A percentile compares a stretch with the other conserved stretches of the same genome.
phyloP scores from a whole-genome alignment of 2,113 vertebrate genomes.

The Dolichallabes microphthalmus region DNA sequence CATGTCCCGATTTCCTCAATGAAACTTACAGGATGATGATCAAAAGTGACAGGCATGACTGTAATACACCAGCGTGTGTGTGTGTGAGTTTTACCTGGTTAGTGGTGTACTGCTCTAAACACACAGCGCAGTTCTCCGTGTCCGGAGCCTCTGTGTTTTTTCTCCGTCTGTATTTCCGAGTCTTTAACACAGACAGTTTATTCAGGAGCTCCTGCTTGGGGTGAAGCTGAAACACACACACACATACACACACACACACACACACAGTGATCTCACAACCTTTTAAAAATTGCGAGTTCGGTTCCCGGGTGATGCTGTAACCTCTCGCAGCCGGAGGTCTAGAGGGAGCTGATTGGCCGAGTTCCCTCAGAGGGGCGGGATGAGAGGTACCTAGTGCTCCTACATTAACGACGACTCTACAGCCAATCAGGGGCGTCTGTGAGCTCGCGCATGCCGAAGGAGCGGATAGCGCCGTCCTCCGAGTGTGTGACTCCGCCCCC shows the following conservation, averaged over 20 bases:
- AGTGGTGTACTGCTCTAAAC: conserved; percentile 87
- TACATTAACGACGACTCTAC: too few relatives aligned
- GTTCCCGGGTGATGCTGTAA: too few relatives aligned
- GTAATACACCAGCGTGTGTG: neutral
- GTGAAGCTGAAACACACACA: conserved; percentile 65
- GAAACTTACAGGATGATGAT: neutral
- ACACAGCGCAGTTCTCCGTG: conserved; percentile 85
- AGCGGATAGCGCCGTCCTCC: too few relatives aligned
- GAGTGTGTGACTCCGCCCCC: too few relatives aligned
- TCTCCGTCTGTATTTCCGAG: conserved; percentile 77
- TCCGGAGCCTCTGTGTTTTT: conserved; percentile 60
- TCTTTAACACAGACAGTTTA: conserved; percentile 78
- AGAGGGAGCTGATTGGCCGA: too few relatives aligned
- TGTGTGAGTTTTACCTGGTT: conserved; percentile 77
- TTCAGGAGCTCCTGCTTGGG: conserved; percentile 81
- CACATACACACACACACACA: neutral
- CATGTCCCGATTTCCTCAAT: neutral
- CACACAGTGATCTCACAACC: neutral
- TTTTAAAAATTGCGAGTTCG: neutral
- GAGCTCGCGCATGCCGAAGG: too few relatives aligned
- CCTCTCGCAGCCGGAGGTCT: too few relatives aligned
- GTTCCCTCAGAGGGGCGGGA: too few relatives aligned
- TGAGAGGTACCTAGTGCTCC: too few relatives aligned
- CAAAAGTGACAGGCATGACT: neutral
- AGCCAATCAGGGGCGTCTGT: too few relatives aligned